Evolutionary conservation across 1,140 invertebrate genomes (phyloP), one percentile per base, ranked within the genome.

Genomic region (Myzus persicae): DNA sequence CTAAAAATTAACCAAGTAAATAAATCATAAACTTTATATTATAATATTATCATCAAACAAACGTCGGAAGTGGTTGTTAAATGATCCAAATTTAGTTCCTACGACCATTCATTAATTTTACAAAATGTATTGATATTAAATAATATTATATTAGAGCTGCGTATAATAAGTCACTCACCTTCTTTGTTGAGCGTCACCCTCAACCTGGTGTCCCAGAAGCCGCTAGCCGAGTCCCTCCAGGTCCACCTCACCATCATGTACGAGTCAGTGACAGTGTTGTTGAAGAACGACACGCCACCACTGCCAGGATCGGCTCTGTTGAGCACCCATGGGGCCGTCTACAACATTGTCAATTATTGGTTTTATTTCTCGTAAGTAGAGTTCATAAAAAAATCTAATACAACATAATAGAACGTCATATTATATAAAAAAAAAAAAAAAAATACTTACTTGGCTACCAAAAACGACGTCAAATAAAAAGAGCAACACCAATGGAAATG

Each of bases 201-300:
- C 18, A 93, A 7, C 46, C 91, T 85, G 2, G 91, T 93, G 24
- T 93, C 91, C 91, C 91, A 93, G 20, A 93, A 38, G 1, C 91
- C 81, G 20, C 44, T 36, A 11, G 81, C 51, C 36, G 81, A 85
- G 46, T 93, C 91, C 81, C 14, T 84, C 91, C 91, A 93, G 6
- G 91, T 93, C 91, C 91, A 93, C 40, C 91, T 51, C 14, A 36
- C 81, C 91, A 85, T 18, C 91, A 85, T 93, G 38, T 48, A 93
- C 36, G 81, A 85, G 26, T 84, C 81, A 6, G 81, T 40, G 24
- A 93, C 76, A 0, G 91, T 93, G 48, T 93, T 93, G 46, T 93
- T 93, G 46, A 38, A 93, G 36, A 93, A 93, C 44, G 91, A 51
- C 38, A 93, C 91, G 36, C 44, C 9, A 14, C 76, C n/a, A 18